Base-by-base conservation (phyloP, 92 coral and sea anemone species). In the Palythoa caribaeorum region DNA sequence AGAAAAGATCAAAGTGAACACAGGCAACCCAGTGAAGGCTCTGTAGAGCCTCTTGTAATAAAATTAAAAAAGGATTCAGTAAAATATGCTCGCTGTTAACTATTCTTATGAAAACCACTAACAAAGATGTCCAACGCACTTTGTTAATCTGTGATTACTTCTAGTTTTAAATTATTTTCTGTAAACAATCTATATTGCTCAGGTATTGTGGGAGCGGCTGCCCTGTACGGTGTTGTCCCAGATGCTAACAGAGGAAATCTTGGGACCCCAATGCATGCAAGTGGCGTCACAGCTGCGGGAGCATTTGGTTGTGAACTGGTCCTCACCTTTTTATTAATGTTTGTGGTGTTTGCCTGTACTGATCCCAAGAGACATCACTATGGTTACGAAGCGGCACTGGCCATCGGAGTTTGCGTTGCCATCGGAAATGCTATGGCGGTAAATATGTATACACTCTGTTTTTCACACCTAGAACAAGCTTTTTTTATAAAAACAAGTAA, bases 151-250 rank as follows among this genome's bases (percentile, higher is more conserved):
- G 28, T 28, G 28, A 28, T 28, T 28, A 28, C 28, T 28, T 28
- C 28, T 28, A 28, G 28, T 28, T 28, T 28, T 28, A 28, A 28
- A 28, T 28, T 28, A 28, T 28, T 28, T 28, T 28, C 28, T 44
- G 50, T 44, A 55, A 55, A 55, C 4, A 11, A 55, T 55, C 9
- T 37, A 11, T 80, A 37, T 9, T 11, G 48, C 19, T 69, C 84
- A 96, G 99, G 99, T 38, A 95, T 96, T 47, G 95, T 92, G 5
- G 99, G 99, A 57, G 93, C 98, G n/a, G 96, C 93, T 3, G 92
- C 95, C 73, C 80, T 96, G 81, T 95, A 95, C 73, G 94, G 88
- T 60, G 65, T 96, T 77, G 94, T 98, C 17, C 99, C 99, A 8
- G 90, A 77, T 28, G 86, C 65, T 11, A 89, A 92, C 62, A 92